Conservation (phyloP, 2,113 vertebrate genomes). For the Heliornis fulica region DNA sequence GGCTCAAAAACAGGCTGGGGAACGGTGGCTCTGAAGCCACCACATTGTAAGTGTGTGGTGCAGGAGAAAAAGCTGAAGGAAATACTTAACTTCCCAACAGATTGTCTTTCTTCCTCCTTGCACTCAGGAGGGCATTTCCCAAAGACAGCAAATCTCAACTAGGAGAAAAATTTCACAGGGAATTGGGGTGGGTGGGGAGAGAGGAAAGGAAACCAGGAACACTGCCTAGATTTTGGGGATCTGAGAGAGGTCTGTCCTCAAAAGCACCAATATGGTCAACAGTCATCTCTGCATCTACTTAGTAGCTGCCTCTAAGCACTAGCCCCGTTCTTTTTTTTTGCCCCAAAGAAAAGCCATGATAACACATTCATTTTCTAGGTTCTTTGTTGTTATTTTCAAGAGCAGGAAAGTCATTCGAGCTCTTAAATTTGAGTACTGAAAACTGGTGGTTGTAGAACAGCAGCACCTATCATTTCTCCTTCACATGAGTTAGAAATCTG, state of each 20-base stretch:
- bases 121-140: neutral
- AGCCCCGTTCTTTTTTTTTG: neutral
- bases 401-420: neutral
- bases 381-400: conserved; percentile 47
- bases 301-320: conserved; percentile 25
- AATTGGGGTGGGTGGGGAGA: neutral
- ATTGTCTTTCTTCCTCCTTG: neutral
- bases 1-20: neutral
- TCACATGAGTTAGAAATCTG: conserved; percentile 55
- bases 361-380: conserved; percentile 33
- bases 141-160: neutral
- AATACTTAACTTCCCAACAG: neutral
- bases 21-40: neutral
- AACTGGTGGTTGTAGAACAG: conserved; percentile 34
- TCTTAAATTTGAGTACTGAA: conserved; percentile 43
- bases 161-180: neutral
- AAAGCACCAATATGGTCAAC: conserved; percentile 21
- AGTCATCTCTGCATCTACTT: neutral
- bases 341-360: conserved; percentile 8
- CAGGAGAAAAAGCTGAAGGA: neutral
- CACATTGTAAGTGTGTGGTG: neutral
- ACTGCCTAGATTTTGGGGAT: neutral
- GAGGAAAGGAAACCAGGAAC: neutral
- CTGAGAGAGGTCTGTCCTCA: neutral
- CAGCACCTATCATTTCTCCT: conserved; percentile 63